Percentiles rank a stretch among this genome's conserved stretches.
Conservation (phyloP, 1,140 invertebrate species). For the Drosophila tani region DNA sequence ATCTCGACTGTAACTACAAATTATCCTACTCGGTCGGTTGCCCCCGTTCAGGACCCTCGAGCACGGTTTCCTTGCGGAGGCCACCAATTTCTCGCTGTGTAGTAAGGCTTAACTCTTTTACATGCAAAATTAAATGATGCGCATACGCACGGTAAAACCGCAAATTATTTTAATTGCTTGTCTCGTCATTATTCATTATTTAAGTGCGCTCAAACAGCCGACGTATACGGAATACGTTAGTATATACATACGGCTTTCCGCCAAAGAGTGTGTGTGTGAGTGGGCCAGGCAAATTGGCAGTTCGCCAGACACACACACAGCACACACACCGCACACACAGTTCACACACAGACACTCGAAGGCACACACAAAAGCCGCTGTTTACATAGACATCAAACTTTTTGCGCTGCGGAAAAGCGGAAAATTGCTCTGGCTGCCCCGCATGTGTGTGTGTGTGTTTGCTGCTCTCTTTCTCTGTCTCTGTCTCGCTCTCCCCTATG, state of each 20-base stretch:
- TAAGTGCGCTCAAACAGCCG: slow-evolving; percentile 79
- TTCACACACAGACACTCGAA: slow-evolving; percentile 21
- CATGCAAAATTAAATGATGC: slow-evolving; percentile 84
- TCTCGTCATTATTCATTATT: slow-evolving; percentile 85
- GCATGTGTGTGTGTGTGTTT: slow-evolving; percentile 16
- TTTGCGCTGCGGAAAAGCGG: slow-evolving; percentile 73
- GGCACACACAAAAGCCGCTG: slow-evolving; percentile 65
- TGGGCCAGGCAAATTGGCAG: slow-evolving; percentile 57
- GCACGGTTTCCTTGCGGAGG: neutral
- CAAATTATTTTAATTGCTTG: slow-evolving; percentile 85
- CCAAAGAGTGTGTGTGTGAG: slow-evolving; percentile 36
- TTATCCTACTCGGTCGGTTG: neutral
- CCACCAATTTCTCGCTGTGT: slow-evolving; percentile 58
- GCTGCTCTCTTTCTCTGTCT: slow-evolving; percentile 1
- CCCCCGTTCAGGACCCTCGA: no score
- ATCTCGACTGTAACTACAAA: neutral
- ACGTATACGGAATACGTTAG: slow-evolving; percentile 48
- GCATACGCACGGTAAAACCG: slow-evolving; percentile 84
- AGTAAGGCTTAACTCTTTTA: slow-evolving; percentile 82
- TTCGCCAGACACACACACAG: slow-evolving; percentile 60
- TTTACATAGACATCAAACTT: slow-evolving; percentile 82
- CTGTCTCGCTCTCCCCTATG: slow-evolving; percentile 8
- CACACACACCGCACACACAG: slow-evolving; percentile 14
- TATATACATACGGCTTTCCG: slow-evolving; percentile 32
- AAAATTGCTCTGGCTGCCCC: slow-evolving; percentile 62